Conservation (phyloP, 1,140 invertebrate genomes). For the Metaphire vulgaris region DNA sequence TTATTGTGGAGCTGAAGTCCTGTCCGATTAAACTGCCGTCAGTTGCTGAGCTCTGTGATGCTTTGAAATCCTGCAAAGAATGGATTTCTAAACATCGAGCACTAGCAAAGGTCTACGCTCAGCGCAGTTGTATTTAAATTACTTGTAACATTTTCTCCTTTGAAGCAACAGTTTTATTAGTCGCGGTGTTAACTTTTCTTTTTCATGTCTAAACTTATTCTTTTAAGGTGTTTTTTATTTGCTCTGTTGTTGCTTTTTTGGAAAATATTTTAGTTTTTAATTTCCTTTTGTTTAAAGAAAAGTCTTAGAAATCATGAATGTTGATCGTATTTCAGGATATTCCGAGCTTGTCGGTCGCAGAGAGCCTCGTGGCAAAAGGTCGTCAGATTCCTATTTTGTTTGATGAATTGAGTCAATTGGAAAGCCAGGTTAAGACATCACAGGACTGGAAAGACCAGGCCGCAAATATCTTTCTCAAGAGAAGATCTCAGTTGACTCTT, state of each 20-base stretch:
- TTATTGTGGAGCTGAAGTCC: not conserved
- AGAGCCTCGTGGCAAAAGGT: slow-evolving; percentile 70
- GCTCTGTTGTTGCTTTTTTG: too few species aligned
- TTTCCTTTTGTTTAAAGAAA: too few species aligned
- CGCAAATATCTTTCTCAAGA: slow-evolving; percentile 75
- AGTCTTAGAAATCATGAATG: not conserved
- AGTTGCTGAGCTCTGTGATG: not conserved
- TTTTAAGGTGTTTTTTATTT: too few species aligned
- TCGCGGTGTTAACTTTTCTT: too few species aligned
- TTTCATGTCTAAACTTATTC: too few species aligned
- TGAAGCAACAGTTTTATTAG: too few species aligned
- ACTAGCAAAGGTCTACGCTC: not conserved
- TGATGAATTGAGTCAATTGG: slow-evolving; percentile 67
- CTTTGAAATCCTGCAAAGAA: not conserved
- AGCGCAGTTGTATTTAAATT: too few species aligned
- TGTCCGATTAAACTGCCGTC: not conserved
- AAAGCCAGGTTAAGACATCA: slow-evolving; percentile 68
- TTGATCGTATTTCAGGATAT: not conserved
- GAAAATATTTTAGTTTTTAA: too few species aligned
- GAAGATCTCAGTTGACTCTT: slow-evolving; percentile 66
- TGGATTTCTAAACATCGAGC: not conserved
- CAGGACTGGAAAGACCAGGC: slow-evolving; percentile 79
- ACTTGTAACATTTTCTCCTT: too few species aligned
- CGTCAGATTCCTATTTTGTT: slow-evolving; percentile 69
- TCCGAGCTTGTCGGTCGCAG: slow-evolving; percentile 38